Conservation (phyloP, 92 coral and sea anemone genomes). For the Zoanthus sansibaricus region DNA sequence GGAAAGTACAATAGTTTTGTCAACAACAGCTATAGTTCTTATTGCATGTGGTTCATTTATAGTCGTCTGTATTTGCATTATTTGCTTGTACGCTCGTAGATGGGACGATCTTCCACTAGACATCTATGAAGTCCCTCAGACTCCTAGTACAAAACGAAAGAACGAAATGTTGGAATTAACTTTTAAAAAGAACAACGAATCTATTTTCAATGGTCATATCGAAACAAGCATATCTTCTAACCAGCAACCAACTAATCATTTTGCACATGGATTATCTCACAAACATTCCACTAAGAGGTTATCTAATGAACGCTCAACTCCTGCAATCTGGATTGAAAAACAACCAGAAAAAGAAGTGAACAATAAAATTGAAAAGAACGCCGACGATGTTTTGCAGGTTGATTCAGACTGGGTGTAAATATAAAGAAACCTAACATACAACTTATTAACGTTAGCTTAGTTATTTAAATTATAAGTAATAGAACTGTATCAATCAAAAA, state of each 20-base stretch:
- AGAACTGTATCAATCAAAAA: too few relatives aligned
- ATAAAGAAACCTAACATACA: not conserved
- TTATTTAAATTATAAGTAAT: not conserved
- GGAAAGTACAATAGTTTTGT: not conserved
- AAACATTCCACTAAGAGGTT: not conserved
- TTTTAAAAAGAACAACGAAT: not conserved
- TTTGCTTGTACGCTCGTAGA: conserved; percentile 21
- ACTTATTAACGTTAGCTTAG: not conserved
- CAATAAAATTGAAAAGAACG: not conserved
- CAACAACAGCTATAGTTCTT: conserved; percentile 24
- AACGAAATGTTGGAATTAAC: not conserved
- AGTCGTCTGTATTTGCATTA: not conserved
- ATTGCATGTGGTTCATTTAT: conserved; percentile 19
- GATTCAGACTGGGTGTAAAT: conserved; percentile 38
- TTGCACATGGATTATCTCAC: not conserved
- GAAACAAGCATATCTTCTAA: not conserved
- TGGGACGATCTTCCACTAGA: conserved; percentile 26
- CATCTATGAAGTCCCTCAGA: not conserved
- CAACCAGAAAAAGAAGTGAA: not conserved
- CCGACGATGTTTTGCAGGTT: not conserved
- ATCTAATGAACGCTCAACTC: not conserved
- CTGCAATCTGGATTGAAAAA: not conserved
- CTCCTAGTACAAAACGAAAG: not conserved
- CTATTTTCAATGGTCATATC: not conserved
- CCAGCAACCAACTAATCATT: not conserved